phyloP scores from a whole-genome alignment of 2,797 vertebrate genomes.

The Eupleurogrammus muticus region DNA sequence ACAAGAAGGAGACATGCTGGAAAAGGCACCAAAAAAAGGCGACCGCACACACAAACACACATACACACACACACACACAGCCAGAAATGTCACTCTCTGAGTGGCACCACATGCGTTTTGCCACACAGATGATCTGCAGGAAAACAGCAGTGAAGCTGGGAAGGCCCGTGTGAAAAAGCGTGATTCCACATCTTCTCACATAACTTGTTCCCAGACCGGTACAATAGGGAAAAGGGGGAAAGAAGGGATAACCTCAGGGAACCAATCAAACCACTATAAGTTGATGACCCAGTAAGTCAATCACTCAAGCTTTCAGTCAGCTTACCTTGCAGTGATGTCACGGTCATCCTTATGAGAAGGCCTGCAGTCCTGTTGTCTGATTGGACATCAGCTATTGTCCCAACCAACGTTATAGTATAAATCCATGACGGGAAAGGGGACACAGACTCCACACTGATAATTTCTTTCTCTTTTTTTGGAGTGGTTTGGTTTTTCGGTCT shows the following conservation, averaged over 20 bases:
- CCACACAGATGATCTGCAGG: conserved; percentile 55
- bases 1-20: conserved; percentile 40
- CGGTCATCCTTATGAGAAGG: conserved; percentile 67
- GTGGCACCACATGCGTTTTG: conserved; percentile 36
- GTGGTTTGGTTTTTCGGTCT: too few species aligned
- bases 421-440: conserved; percentile 62
- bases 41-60: conserved; percentile 28
- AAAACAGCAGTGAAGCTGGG: conserved; percentile 63
- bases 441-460: conserved; percentile 10
- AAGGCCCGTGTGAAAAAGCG: conserved; percentile 21
- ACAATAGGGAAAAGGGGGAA: not conserved
- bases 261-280: not conserved
- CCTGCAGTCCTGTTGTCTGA: conserved; percentile 79
- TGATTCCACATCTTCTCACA: conserved; percentile 15
- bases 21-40: conserved; percentile 10
- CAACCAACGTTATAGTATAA: conserved; percentile 45
- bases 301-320: conserved; percentile 56
- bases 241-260: not conserved
- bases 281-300: conserved; percentile 6
- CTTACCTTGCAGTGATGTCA: conserved; percentile 81
- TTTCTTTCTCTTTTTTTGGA: conserved; percentile 4
- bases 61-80: conserved; percentile 21
- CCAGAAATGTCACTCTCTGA: conserved; percentile 21
- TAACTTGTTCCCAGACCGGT: not conserved
- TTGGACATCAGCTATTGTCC: conserved; percentile 65